phyloP scores from a whole-genome alignment of 35 echinoderm and acorn worm genomes.

The Heliocidaris erythrogramma region DNA sequence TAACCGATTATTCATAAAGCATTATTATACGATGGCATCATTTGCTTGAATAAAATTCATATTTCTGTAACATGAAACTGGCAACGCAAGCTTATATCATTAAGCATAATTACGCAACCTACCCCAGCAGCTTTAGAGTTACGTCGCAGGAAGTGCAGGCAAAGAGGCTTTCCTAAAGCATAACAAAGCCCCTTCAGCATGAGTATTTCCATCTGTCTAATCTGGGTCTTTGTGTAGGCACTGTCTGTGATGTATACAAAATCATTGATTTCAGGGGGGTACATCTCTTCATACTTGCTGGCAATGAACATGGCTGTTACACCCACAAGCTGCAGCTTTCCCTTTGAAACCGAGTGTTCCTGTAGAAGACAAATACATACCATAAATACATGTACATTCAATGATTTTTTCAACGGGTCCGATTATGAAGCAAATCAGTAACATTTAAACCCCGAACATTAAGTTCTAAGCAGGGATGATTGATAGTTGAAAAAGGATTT shows the following conservation, averaged over 20 bases:
- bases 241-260: conserved; percentile 99
- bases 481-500: too few species aligned
- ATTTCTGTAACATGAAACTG: too few species aligned
- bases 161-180: conserved; percentile 85
- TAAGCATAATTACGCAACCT: background rate
- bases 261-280: conserved; percentile 96
- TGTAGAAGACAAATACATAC: conserved; percentile 42
- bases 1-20: too few species aligned
- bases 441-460: too few species aligned
- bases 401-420: too few species aligned
- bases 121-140: conserved; percentile 96
- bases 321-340: conserved; percentile 93
- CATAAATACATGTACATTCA: too few species aligned
- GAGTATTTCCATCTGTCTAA: conserved; percentile 68
- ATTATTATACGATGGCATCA: too few species aligned
- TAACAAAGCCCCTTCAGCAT: conserved; percentile 71
- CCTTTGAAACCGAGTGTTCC: conserved; percentile 81
- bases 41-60: too few species aligned
- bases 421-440: too few species aligned
- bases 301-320: conserved; percentile 97
- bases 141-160: conserved; percentile 90
- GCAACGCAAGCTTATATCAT: too few species aligned
- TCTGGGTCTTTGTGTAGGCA: conserved; percentile 92
- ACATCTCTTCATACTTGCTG: conserved; percentile 99
- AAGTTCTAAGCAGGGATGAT: too few species aligned